phyloP scores from a whole-genome alignment of 2,888 invertebrate species.

The Seira sanloemensis region DNA sequence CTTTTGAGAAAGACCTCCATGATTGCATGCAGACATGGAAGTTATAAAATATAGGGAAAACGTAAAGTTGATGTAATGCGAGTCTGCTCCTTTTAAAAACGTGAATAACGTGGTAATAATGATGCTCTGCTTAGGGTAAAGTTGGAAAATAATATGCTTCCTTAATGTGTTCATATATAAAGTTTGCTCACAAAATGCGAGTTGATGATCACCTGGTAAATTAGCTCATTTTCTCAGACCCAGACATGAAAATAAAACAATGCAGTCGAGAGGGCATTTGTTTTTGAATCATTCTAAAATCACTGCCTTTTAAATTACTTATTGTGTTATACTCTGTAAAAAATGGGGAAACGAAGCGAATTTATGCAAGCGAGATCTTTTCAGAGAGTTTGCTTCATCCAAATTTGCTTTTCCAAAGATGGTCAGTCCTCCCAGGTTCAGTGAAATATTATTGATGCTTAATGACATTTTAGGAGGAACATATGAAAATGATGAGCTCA shows the following conservation, averaged over 20 bases:
- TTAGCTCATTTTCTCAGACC: slow-evolving; percentile 40
- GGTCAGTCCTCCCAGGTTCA: slow-evolving; percentile 17
- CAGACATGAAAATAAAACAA: not conserved
- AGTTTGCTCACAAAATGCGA: not conserved
- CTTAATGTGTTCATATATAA: not conserved
- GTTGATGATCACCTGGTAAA: slow-evolving; percentile 40
- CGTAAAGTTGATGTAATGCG: slow-evolving; percentile 15
- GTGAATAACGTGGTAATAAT: slow-evolving; percentile 39
- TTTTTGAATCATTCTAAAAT: slow-evolving; percentile 21
- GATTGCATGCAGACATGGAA: slow-evolving; percentile 60
- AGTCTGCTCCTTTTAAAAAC: slow-evolving; percentile 5
- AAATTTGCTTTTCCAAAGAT: slow-evolving; percentile 50
- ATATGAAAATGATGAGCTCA: slow-evolving; percentile 13
- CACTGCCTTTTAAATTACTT: slow-evolving; percentile 23
- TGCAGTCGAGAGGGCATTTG: not conserved
- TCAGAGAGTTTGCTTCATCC: not conserved
- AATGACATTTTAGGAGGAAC: slow-evolving; percentile 30
- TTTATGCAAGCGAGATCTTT: slow-evolving; percentile 15
- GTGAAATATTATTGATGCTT: slow-evolving; percentile 34
- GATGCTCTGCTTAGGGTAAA: slow-evolving; percentile 19
- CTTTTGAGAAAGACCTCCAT: slow-evolving; percentile 63
- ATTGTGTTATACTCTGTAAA: slow-evolving; percentile 44
- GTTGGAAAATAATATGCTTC: slow-evolving; percentile 1
- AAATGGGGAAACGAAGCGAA: slow-evolving; percentile 31
- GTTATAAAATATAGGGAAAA: slow-evolving; percentile 31